phyloP scores from a whole-genome alignment of 1,140 invertebrate genomes.

The Oncopodura yosiiana region DNA sequence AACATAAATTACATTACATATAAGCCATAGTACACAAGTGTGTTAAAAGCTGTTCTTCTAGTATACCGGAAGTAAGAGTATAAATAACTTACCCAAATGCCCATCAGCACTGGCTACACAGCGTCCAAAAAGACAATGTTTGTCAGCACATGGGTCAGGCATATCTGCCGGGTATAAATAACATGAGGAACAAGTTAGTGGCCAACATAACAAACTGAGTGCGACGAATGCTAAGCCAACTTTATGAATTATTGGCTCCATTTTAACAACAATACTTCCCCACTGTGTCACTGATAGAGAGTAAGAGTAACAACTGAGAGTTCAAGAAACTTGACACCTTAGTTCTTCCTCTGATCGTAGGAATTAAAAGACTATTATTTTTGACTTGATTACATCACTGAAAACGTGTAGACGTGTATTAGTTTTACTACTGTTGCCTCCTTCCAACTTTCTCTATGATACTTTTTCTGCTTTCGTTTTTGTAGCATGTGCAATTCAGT shows the following conservation, averaged over 20 bases:
- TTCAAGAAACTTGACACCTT: not conserved
- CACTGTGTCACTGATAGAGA: not conserved
- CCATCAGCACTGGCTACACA: slow-evolving; percentile 69
- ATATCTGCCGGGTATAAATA: slow-evolving; percentile 55
- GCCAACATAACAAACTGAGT: not conserved
- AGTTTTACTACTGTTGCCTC: not conserved
- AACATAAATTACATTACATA: not conserved
- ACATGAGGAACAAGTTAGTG: slow-evolving; percentile 36
- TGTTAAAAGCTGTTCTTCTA: not conserved
- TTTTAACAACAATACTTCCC: not conserved
- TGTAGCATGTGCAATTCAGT: too few species aligned
- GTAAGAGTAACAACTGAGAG: not conserved
- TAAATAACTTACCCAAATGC: slow-evolving; percentile 46
- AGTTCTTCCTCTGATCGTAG: not conserved
- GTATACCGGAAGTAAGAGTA: not conserved
- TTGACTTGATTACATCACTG: slow-evolving; percentile 11
- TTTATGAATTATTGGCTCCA: not conserved
- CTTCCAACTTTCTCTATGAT: not conserved
- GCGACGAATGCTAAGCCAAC: not conserved
- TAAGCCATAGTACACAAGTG: too few species aligned
- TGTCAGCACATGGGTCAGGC: slow-evolving; percentile 62
- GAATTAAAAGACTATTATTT: slow-evolving; percentile 13
- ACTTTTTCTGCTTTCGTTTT: too few species aligned
- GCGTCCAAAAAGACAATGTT: slow-evolving; percentile 60
- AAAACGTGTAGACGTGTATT: too few species aligned